Base-by-base conservation (phyloP, 2,113 vertebrate species). In the Solenodon paradoxus region DNA sequence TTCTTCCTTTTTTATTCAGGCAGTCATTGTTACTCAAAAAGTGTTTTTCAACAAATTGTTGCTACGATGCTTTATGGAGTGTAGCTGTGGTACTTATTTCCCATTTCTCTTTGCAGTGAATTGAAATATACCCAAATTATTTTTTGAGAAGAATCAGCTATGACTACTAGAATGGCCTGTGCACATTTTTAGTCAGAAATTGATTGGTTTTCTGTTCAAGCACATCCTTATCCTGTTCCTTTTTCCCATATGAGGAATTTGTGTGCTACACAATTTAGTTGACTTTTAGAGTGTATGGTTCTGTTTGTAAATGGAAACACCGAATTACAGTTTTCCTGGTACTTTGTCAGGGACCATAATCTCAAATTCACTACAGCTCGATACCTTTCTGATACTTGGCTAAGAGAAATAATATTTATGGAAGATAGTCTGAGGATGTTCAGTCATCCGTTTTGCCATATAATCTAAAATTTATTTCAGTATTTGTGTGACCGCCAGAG, bases 361-460 rank as follows among this genome's bases (percentile, higher is more conserved):
- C 75, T 84, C 83, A 89, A 90, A 93, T 72, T 93, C 69, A 40
- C 53, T 40, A 0, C 16, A 30, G 28, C 11, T 77, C 53, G 10
- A 47, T 92, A 42, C 42, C 61, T 95, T 79, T 30, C 53, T 80
- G 12, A 88, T 13, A 11, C 64, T 40, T 90, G 83, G 55, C 53
- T 68, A 51, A 71, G 47, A 84, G 64, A 92, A 92, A 78, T 81
- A 75, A 78, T 94, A 90, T 95, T 94, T 91, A 88, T 72, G 59
- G 80, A 93, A 61, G 78, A 68, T 45, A 7, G 32, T 28, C 22
- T 32, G 53, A 93, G 79, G 69, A 91, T 93, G 92, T 55, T 51
- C 30, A 75, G 64, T n/a, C 61, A 66, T 81, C 59, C 71, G 13
- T 81, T 94, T 84, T 86, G 55, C 71, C 80, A 38, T 24, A 35